Base-by-base conservation (phyloP, 2,113 vertebrate species). In the Chaenogobius annularis region DNA sequence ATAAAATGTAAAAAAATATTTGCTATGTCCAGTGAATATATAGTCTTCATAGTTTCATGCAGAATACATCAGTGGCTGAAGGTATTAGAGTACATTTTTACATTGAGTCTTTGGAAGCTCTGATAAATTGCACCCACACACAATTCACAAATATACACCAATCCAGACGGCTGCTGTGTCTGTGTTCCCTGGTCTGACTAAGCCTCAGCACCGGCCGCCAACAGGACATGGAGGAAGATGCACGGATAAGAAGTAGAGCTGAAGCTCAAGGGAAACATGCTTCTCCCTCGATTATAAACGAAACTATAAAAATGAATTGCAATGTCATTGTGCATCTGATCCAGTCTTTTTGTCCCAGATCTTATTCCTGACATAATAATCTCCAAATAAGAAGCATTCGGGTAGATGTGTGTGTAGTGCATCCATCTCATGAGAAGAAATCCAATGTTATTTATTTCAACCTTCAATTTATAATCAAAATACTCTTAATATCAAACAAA, bases 81-180 rank as follows among this genome's bases (percentile, higher is more conserved):
- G 40, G 11, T 15, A 54, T 8, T 59, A 5, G 22, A 47, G 67
- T 46, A 15, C 7, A 47, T 13, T 52, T 70, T 56, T 82, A 77
- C 79, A 54, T 74, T 77, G 70, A 71, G 62, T 79, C 52, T 72
- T 44, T 50, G 76, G 70, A 75, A 22, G 73, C 22, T 46, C 66
- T 69, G 62, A 63, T 20, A 26, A 58, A 54, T 83, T 75, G 68
- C 83, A 15, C 81, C 73, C 76, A 78, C 83, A 69, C 70, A 69
- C 56, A 44, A 8, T 44, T 35, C 56, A 46, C 22, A 22, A 2
- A 68, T 40, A 68, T 31, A 70, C 70, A 54, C 66, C 15, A 14
- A 73, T 40, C 65, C 74, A 80, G 58, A 65, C 66, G 54, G 69
- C 52, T 44, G 43, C 69, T 46, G 65, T 7, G 59, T 63, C 75